Percentiles rank a stretch among this genome's conserved stretches.
Evolutionary conservation across 1,140 invertebrate genomes (phyloP).

Genomic region (Parapsyche elsis): DNA sequence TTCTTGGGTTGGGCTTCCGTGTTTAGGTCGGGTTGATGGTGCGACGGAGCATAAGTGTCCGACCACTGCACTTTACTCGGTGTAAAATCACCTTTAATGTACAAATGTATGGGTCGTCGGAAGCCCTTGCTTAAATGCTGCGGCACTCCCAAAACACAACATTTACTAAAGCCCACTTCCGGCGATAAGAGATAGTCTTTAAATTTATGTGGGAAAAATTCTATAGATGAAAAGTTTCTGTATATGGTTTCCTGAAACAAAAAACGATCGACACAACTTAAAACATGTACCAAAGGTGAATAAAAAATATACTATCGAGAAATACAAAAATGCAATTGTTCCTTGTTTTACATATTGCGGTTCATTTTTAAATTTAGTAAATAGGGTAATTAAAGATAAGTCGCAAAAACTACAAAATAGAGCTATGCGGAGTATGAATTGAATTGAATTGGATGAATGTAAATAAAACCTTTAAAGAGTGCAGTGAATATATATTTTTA

Average conservation of each 20-base stretch:
- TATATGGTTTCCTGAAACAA: slow-evolving; percentile 84
- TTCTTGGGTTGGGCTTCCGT: slow-evolving; percentile 67
- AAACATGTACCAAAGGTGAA: background rate
- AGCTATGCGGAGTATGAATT: too few relatives aligned
- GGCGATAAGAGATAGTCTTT: slow-evolving; percentile 89
- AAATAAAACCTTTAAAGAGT: too few relatives aligned
- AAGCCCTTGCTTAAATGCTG: slow-evolving; percentile 90
- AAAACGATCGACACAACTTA: slow-evolving; percentile 33
- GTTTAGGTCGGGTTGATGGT: slow-evolving; percentile 62
- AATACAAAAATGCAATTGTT: too few relatives aligned
- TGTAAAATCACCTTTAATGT: slow-evolving; percentile 77
- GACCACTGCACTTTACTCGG: slow-evolving; percentile 67
- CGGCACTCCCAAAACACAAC: slow-evolving; percentile 85
- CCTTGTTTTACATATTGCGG: background rate
- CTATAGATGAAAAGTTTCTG: slow-evolving; percentile 86
- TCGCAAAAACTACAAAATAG: too few relatives aligned
- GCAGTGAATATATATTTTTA: too few relatives aligned
- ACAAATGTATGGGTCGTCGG: slow-evolving; percentile 87
- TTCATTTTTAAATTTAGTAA: too few relatives aligned
- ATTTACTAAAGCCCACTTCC: slow-evolving; percentile 91
- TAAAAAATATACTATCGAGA: too few relatives aligned
- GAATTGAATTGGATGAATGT: too few relatives aligned
- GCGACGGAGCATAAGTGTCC: slow-evolving; percentile 63
- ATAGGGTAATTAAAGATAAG: too few relatives aligned
- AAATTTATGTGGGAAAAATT: slow-evolving; percentile 90